phyloP scores from a whole-genome alignment of 2,113 vertebrate species.

The Tamias sibiricus region DNA sequence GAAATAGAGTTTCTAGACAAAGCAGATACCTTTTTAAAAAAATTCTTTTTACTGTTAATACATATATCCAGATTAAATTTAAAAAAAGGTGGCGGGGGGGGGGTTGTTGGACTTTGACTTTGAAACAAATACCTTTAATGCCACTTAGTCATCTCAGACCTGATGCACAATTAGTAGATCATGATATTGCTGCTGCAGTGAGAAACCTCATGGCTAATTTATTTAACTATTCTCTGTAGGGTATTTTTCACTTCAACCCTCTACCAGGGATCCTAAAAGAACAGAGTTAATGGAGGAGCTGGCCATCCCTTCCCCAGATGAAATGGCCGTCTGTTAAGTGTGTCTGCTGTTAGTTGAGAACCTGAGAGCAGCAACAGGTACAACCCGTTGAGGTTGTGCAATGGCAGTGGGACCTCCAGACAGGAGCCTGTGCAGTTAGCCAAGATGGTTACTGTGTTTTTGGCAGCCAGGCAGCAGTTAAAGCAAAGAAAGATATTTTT shows the following conservation, averaged over 20 bases:
- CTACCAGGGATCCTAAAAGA: neutral
- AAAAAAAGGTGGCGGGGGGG: no score
- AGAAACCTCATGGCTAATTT: neutral
- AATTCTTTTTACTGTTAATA: neutral
- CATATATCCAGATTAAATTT: neutral
- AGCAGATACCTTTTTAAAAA: neutral
- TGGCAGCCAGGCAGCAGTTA: slow-evolving; percentile 84
- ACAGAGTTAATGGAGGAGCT: neutral
- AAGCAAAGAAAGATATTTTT: slow-evolving; percentile 81
- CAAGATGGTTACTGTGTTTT: slow-evolving; percentile 75
- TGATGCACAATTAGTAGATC: neutral
- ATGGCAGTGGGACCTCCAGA: neutral
- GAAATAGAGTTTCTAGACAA: neutral
- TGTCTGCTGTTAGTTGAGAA: neutral
- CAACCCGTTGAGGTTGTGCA: neutral
- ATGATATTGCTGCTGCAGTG: neutral
- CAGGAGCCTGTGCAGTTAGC: slow-evolving; percentile 38
- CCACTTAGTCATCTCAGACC: neutral
- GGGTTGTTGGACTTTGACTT: neutral
- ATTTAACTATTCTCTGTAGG: neutral
- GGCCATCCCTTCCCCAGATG: neutral
- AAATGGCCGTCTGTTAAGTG: neutral
- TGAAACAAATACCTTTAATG: neutral
- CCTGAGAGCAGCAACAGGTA: neutral
- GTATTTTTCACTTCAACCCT: neutral